Conservation (phyloP, 2,797 vertebrate genomes). For the Otus scops region DNA sequence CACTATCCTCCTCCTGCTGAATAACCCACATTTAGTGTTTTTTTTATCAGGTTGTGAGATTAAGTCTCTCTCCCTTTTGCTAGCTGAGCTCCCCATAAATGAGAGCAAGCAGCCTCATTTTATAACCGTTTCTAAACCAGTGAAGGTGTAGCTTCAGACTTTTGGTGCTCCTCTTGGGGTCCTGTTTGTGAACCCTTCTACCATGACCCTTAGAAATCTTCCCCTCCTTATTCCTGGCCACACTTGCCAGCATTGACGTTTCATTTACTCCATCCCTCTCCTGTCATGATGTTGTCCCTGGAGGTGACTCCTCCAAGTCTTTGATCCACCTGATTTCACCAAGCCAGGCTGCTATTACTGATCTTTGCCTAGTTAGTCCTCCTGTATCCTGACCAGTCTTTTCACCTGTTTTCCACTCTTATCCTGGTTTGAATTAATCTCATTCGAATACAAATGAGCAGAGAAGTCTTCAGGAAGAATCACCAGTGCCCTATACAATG, state of each 20-base stretch:
- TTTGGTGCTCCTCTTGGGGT: not conserved
- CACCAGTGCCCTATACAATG: fast-evolving
- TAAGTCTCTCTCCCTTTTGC: not conserved
- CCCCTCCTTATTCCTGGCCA: not conserved
- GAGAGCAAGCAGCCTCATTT: not conserved
- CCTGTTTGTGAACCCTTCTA: not conserved
- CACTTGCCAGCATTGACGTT: not conserved
- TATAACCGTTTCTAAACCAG: not conserved
- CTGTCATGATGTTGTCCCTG: not conserved
- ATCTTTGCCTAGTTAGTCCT: not conserved
- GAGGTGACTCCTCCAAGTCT: not conserved
- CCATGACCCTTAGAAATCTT: not conserved
- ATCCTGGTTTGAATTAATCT: not conserved
- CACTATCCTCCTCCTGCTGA: conserved; percentile 13
- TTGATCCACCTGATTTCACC: not conserved
- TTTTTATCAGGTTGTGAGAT: conserved; percentile 23
- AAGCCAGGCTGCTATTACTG: not conserved
- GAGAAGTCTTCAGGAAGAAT: not conserved
- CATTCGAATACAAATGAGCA: not conserved
- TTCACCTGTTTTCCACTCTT: not conserved
- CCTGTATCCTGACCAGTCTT: not conserved
- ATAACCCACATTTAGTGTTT: not conserved
- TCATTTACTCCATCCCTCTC: not conserved
- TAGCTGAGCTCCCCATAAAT: not conserved
- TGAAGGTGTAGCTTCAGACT: not conserved